A percentile compares a stretch with the other conserved stretches of the same genome.
phyloP scores from a whole-genome alignment of 2,113 vertebrate genomes.

The Greenwoodochromis staneri region DNA sequence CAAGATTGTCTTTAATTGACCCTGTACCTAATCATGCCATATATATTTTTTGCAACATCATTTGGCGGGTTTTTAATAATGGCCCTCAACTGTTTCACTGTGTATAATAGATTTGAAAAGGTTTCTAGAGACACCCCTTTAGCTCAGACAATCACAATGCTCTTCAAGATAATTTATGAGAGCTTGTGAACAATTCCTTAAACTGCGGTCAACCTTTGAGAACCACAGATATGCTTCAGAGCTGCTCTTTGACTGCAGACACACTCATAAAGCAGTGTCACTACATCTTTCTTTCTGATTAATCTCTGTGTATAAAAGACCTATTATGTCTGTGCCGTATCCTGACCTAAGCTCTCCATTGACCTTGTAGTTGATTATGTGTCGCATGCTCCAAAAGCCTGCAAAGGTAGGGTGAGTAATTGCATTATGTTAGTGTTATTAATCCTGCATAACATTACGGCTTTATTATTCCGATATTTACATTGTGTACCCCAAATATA shows the following conservation, averaged over 20 bases:
- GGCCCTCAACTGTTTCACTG: slow-evolving; percentile 14
- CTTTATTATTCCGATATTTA: slow-evolving; percentile 44
- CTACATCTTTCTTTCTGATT: slow-evolving; percentile 43
- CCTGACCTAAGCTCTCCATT: slow-evolving; percentile 37
- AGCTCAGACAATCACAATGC: slow-evolving; percentile 14
- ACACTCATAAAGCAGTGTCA: slow-evolving; percentile 42
- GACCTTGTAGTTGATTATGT: slow-evolving; percentile 56
- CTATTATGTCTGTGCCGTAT: slow-evolving; percentile 9
- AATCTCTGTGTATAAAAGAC: slow-evolving; percentile 47
- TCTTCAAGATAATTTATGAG: slow-evolving; percentile 63
- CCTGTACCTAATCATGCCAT: not conserved
- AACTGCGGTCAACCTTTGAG: slow-evolving; percentile 38
- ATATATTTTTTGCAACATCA: not conserved
- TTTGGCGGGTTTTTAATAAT: slow-evolving; percentile 18
- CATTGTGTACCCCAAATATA: not conserved
- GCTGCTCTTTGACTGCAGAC: slow-evolving; percentile 6
- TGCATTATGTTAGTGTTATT: slow-evolving; percentile 23
- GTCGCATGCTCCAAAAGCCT: slow-evolving; percentile 33
- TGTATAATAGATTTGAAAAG: slow-evolving; percentile 26
- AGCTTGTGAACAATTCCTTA: slow-evolving; percentile 36
- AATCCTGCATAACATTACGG: slow-evolving; percentile 30
- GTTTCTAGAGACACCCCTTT: slow-evolving; percentile 1
- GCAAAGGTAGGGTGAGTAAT: slow-evolving; percentile 29
- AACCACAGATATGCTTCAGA: slow-evolving; percentile 28
- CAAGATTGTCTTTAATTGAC: not conserved